Percentiles rank a stretch among this genome's conserved stretches.
phyloP scores from a whole-genome alignment of 2,113 vertebrate species.

The Anthoscopus minutus region DNA sequence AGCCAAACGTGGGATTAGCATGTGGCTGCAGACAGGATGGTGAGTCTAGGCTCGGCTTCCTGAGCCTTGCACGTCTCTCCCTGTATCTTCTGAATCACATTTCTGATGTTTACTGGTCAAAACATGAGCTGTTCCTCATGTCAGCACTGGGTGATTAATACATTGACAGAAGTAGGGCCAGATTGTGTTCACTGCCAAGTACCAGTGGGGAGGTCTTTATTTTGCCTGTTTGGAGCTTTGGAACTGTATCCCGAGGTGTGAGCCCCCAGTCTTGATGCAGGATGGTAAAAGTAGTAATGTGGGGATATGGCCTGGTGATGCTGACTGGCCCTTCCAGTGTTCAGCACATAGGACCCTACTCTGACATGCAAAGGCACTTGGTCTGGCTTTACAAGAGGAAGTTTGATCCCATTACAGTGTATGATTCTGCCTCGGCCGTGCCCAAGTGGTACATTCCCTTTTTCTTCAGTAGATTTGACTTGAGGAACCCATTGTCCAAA shows the following conservation, averaged over 20 bases:
- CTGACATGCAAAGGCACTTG: neutral
- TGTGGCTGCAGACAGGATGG: neutral
- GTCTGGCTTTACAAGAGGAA: neutral
- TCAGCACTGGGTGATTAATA: neutral
- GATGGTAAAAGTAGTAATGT: fast-evolving
- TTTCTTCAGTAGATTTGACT: neutral
- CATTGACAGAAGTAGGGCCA: neutral
- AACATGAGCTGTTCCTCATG: neutral
- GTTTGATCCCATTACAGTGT: neutral
- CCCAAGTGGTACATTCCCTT: neutral
- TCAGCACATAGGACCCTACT: neutral
- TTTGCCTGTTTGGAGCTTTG: neutral
- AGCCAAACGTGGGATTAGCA: neutral
- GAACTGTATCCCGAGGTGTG: neutral
- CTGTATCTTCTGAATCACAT: neutral
- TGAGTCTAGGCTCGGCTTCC: neutral
- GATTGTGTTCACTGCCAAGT: neutral
- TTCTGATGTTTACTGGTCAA: neutral
- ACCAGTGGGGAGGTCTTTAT: neutral
- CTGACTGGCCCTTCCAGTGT: neutral
- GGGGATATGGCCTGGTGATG: neutral
- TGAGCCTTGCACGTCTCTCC: neutral
- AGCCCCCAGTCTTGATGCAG: neutral
- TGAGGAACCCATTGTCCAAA: neutral
- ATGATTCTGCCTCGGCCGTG: neutral